A percentile compares a stretch with the other conserved stretches of the same genome.
These are phyloP conservation scores for Oostethus manadensis DNA, from an alignment of 2,113 vertebrate genomes.

Conservation along the genomic window DNA sequence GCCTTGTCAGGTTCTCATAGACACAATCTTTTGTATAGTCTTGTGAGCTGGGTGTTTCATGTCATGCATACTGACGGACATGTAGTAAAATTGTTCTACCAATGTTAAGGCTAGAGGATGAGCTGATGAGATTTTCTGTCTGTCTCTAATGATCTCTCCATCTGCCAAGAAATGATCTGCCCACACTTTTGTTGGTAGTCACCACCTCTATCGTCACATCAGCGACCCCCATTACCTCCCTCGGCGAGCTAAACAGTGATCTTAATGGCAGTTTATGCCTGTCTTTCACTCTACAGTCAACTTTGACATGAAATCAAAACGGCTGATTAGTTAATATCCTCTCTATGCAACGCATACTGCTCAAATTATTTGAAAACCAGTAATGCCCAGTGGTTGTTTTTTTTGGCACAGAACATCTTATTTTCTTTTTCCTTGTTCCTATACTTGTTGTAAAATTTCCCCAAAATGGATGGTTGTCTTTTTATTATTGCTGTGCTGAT, in stretches of 20 bases:
- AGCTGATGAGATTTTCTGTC: no score
- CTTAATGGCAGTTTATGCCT: conserved; percentile 20
- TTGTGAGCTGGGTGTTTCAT: no score
- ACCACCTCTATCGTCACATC: conserved; percentile 26
- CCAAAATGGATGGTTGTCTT: conserved; percentile 29
- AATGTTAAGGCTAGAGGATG: no score
- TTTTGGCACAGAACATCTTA: no score
- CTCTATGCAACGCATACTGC: not conserved
- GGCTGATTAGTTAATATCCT: not conserved
- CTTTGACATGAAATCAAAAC: conserved; percentile 9
- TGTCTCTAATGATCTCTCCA: conserved; percentile 26
- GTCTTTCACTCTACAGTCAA: not conserved
- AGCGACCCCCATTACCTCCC: conserved; percentile 16
- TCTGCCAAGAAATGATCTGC: conserved; percentile 28
- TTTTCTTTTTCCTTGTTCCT: no score
- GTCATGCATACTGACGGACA: no score
- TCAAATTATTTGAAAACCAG: not conserved
- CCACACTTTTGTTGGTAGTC: conserved; percentile 29
- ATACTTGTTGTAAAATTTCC: no score
- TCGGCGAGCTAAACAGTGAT: conserved; percentile 13
- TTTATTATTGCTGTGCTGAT: conserved; percentile 62
- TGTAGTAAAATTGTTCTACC: no score
- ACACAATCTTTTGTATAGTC: no score
- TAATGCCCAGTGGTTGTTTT: not conserved
- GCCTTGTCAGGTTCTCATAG: no score